These are phyloP conservation scores for Ruditapes philippinarum DNA, from an alignment of 1,140 invertebrate species.

Conservation along the genomic window DNA sequence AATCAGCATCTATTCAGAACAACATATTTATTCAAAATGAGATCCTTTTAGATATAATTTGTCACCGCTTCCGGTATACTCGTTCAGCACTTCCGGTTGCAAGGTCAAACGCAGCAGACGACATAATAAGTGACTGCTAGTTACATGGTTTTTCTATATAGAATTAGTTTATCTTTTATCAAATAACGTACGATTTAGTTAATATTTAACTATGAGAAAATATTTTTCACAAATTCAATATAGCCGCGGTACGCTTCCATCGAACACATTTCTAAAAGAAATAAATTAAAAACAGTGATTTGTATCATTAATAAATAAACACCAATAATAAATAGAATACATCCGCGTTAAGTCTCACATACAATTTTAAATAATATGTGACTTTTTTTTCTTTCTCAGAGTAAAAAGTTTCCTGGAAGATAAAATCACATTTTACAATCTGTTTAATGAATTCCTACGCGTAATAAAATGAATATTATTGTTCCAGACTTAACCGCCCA, in stretches of 20 bases:
- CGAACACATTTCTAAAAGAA: too few species aligned
- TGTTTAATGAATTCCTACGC: background rate
- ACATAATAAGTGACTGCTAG: background rate
- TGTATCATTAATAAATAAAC: too few species aligned
- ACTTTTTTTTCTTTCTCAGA: background rate
- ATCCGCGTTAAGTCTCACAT: too few species aligned
- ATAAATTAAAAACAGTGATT: too few species aligned
- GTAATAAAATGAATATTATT: background rate
- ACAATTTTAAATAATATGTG: too few species aligned
- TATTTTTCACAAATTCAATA: too few species aligned
- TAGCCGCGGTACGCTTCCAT: too few species aligned
- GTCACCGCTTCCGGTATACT: background rate
- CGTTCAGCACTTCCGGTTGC: background rate
- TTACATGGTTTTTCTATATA: too few species aligned
- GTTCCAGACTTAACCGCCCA: background rate
- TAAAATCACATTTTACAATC: background rate
- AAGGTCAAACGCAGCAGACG: background rate
- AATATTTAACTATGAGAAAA: too few species aligned
- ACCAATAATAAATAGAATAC: too few species aligned
- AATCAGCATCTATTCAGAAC: background rate
- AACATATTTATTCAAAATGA: background rate
- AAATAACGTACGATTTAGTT: too few species aligned
- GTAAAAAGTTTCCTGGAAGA: background rate
- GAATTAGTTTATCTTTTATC: too few species aligned
- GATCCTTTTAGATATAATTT: background rate